Base-by-base conservation (phyloP, 2,888 invertebrate genomes). In the Phengaris arion region DNA sequence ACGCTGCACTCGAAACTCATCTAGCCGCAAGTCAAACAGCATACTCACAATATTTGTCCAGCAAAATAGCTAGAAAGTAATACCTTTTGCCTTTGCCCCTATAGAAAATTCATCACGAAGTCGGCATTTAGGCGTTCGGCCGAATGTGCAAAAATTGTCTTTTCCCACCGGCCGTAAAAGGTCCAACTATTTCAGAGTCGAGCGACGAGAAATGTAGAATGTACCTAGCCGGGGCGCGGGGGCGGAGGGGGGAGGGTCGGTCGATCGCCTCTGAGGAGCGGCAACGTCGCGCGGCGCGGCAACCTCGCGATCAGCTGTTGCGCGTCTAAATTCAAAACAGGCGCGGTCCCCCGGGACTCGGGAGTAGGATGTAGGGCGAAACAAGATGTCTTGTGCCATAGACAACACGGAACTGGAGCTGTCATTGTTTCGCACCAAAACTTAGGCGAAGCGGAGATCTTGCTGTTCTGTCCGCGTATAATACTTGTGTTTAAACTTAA, bases 231-330 rank as follows among this genome's bases (percentile, higher is more conserved):
- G 82, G 80, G 81, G 81, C 80, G 82, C 80, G 81, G 81, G 80
- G 81, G 51, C 82, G 81, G 83, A 81, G 82, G 85, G 83, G 83
- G 82, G 48, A 57, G 79, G 83, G 85, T 83, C 90, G 92, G 92
- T 92, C 92, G 92, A 91, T 91, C 88, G 91, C 91, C 91, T 87
- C 87, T 80, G 83, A 79, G 82, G 84, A 83, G 82, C 82, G 91
- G 87, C 91, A 91, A 89, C 90, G 82, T 76, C 84, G 87, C 85
- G 79, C 77, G 77, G 80, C 79, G 81, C 81, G 85, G 88, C 89
- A 89, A 89, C 90, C 77, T 79, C 84, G 86, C 87, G 85, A 92
- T 92, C 92, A 92, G 92, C 92, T 92, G 92, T 90, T 92, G 86
- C 85, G 82, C 82, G 87, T 87, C 87, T 88, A 89, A 86, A 91